Conservation (phyloP, 1,140 invertebrate genomes). For the Elymnias hypermnestra region DNA sequence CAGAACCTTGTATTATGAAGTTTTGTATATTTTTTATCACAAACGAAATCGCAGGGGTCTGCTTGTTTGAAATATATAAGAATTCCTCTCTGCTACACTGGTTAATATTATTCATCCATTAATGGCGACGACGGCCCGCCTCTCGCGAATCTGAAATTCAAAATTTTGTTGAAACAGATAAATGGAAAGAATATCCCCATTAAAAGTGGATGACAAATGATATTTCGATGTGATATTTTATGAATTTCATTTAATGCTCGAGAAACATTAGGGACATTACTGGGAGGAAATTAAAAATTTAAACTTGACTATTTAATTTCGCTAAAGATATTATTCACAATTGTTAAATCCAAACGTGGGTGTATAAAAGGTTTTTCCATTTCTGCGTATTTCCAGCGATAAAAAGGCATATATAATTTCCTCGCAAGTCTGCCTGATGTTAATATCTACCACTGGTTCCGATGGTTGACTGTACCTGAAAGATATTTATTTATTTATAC, state of each 20-base stretch:
- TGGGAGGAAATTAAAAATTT: conserved; percentile 27
- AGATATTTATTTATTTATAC: no score
- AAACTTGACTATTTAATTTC: conserved; percentile 8
- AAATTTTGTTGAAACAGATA: conserved; percentile 60
- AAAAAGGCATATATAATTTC: no score
- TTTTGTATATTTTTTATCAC: not conserved
- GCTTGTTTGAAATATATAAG: conserved; percentile 45
- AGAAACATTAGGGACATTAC: conserved; percentile 8
- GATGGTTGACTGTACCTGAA: no score
- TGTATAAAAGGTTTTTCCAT: no score
- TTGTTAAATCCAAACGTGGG: no score
- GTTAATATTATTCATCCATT: conserved; percentile 60
- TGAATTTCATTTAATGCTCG: conserved; percentile 12
- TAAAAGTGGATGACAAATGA: conserved; percentile 40
- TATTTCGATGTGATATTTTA: conserved; percentile 23
- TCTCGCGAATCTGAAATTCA: conserved; percentile 54
- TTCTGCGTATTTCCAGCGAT: no score
- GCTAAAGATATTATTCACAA: no score
- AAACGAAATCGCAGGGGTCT: conserved; percentile 25
- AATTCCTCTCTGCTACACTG: conserved; percentile 45
- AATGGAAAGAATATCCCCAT: conserved; percentile 53
- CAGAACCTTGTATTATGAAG: not conserved
- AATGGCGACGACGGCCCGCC: conserved; percentile 33
- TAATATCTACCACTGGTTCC: no score
- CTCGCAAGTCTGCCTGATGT: no score